Conservation (phyloP, 2,797 vertebrate genomes). For the Catamblyrhynchus diadema region DNA sequence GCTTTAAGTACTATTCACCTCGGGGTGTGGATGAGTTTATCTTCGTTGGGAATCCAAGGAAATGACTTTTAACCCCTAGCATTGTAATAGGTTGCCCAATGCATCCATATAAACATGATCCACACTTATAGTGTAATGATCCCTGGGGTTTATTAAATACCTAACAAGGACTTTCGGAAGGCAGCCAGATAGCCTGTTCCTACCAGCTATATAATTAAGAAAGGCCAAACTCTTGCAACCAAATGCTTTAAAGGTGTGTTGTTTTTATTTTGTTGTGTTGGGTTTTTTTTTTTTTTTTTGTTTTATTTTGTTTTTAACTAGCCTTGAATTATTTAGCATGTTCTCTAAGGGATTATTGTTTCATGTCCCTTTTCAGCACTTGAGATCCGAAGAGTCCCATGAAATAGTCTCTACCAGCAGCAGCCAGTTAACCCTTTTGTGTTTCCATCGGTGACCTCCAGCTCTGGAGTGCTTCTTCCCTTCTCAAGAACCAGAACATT, state of each 20-base stretch:
- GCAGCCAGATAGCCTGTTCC: conserved; percentile 1
- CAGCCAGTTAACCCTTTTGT: not conserved
- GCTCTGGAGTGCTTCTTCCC: not conserved
- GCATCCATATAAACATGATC: conserved; percentile 24
- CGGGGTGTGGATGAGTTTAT: conserved; percentile 36
- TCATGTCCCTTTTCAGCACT: not conserved
- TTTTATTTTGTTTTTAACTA: not conserved
- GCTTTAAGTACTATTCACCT: conserved; percentile 51
- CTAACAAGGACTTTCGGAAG: conserved; percentile 17
- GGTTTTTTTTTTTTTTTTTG: rapidly evolving
- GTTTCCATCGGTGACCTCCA: not conserved
- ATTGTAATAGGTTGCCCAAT: conserved; percentile 3
- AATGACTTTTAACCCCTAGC: conserved; percentile 44
- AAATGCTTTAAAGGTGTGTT: not conserved
- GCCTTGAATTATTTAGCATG: not conserved
- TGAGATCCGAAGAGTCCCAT: not conserved
- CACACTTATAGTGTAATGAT: conserved; percentile 24
- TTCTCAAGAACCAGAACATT: not conserved
- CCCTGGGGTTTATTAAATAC: conserved; percentile 38
- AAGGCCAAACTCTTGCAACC: not conserved
- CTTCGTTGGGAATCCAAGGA: conserved; percentile 38
- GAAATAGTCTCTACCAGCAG: not conserved
- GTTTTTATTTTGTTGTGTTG: not conserved
- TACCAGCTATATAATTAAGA: conserved; percentile 9
- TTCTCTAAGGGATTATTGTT: not conserved